Evolutionary conservation across 1,140 invertebrate species (phyloP), one percentile per base, ranked within the genome.

Genomic region (Cyphomyrmex costatus): DNA sequence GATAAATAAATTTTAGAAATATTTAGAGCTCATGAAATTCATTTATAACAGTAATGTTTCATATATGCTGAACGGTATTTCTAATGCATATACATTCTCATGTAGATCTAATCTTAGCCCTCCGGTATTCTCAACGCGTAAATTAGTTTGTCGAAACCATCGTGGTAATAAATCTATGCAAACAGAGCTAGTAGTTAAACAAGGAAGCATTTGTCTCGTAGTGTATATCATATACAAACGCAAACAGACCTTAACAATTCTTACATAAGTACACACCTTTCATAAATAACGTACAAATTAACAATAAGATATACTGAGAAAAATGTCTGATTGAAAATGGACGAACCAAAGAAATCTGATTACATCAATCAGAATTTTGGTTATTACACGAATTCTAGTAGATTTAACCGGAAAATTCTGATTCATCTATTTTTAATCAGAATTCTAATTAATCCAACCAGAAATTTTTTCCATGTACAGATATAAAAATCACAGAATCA

Each of bases 81-180:
- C 21, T 76, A 76, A 76, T 76, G 16, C 10, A 33, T 42, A 42
- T 61, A 74, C 21, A 16, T 61, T 79, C 8, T 66, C n/a, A 5
- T 49, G 42, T 51, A 24, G 21, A 78, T 65, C 27, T 65, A 78
- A 46, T 42, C 16, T 65, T 27, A 60, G 33, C 76, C 12, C 19
- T 66, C 42, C 12, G 27, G 42, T 66, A 79, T 53, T 68, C 46
- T 66, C 76, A 7, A 79, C 27, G 77, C 27, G 42, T 53, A 79
- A 78, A 79, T 79, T 82, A 58, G 51, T 60, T 82, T 49, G 33
- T 73, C 79, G 65, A 82, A 82, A 73, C 19, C 33, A 71, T 70
- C 30, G 14, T 19, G 24, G 24, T 16, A 56, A 42, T 68, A 79
- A 79, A 79, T 51, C 46, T 66, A 42, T 33, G 8, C 33, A 36